phyloP scores from a whole-genome alignment of 2,888 invertebrate genomes.

The Allacma fusca region DNA sequence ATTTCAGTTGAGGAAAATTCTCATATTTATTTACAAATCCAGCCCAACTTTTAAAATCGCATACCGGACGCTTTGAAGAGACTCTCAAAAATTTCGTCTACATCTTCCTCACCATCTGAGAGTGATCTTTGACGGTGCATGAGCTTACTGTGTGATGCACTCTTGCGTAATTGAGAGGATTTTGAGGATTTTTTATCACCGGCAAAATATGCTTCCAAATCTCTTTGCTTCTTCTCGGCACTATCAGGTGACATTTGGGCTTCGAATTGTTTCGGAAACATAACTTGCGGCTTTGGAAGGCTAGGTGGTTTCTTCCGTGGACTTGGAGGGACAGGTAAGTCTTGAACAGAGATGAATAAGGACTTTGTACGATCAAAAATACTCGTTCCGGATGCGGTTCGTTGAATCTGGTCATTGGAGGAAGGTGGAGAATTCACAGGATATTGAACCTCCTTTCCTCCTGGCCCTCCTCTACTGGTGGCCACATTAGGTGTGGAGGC shows the following conservation, averaged over 20 bases:
- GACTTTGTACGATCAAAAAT: slow-evolving; percentile 60
- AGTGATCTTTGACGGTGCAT: slow-evolving; percentile 58
- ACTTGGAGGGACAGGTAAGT: slow-evolving; percentile 66
- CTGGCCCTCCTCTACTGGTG: background rate
- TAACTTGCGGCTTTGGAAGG: slow-evolving; percentile 44
- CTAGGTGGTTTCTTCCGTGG: slow-evolving; percentile 62
- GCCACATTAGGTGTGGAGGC: background rate
- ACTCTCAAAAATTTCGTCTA: slow-evolving; percentile 88
- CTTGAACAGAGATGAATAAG: slow-evolving; percentile 62
- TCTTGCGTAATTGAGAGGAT: slow-evolving; percentile 57
- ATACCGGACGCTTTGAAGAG: slow-evolving; percentile 71
- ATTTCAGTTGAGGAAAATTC: slow-evolving; percentile 7
- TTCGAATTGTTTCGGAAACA: slow-evolving; percentile 80
- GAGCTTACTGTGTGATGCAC: slow-evolving; percentile 63
- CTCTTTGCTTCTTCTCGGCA: slow-evolving; percentile 74
- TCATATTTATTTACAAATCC: background rate
- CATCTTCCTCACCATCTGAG: slow-evolving; percentile 70
- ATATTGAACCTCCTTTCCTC: slow-evolving; percentile 67
- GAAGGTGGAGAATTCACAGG: slow-evolving; percentile 54
- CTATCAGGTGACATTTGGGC: slow-evolving; percentile 77
- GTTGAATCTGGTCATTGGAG: slow-evolving; percentile 55
- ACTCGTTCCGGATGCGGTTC: slow-evolving; percentile 62
- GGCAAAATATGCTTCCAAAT: slow-evolving; percentile 76
- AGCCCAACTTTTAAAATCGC: slow-evolving; percentile 19
- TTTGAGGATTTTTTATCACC: slow-evolving; percentile 26